These are phyloP conservation scores for Gadus macrocephalus DNA, from an alignment of 2,113 vertebrate genomes.

Conservation along the genomic window DNA sequence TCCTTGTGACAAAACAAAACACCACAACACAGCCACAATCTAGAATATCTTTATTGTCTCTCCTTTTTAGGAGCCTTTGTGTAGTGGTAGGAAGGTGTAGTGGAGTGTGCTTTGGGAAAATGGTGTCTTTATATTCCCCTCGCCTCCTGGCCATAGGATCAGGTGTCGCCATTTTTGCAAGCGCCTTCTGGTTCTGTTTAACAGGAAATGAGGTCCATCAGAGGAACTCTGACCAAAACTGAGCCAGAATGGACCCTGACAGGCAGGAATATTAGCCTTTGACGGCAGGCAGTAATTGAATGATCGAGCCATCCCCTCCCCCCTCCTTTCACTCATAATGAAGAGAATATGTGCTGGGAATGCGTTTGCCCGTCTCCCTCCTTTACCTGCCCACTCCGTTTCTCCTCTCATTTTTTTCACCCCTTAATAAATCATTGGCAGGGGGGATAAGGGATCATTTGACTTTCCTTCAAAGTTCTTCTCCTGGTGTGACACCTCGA, in stretches of 20 bases:
- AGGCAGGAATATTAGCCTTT: conserved; percentile 82
- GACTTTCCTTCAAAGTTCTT: conserved; percentile 71
- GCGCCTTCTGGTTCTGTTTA: conserved; percentile 80
- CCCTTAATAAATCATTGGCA: conserved; percentile 72
- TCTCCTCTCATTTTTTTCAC: conserved; percentile 29
- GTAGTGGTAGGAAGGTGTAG: conserved; percentile 37
- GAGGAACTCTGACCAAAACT: conserved; percentile 75
- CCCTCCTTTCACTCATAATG: conserved; percentile 67
- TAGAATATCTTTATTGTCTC: background rate
- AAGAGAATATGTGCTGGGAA: conserved; percentile 82
- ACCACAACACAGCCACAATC: too few species aligned
- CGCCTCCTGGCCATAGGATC: conserved; percentile 70
- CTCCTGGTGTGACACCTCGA: conserved; percentile 66
- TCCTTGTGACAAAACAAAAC: too few species aligned
- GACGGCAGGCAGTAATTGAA: conserved; percentile 82
- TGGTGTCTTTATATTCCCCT: conserved; percentile 51
- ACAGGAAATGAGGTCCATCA: conserved; percentile 79
- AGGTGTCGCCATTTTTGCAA: conserved; percentile 78
- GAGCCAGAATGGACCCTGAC: conserved; percentile 80
- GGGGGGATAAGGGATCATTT: conserved; percentile 63
- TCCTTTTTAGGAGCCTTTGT: conserved; percentile 27
- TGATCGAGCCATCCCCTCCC: conserved; percentile 60
- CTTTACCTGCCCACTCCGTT: conserved; percentile 49
- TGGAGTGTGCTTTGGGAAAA: conserved; percentile 51
- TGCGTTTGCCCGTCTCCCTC: conserved; percentile 73